phyloP scores from a whole-genome alignment of 1,140 invertebrate genomes.

The Macrostomum lignano region DNA sequence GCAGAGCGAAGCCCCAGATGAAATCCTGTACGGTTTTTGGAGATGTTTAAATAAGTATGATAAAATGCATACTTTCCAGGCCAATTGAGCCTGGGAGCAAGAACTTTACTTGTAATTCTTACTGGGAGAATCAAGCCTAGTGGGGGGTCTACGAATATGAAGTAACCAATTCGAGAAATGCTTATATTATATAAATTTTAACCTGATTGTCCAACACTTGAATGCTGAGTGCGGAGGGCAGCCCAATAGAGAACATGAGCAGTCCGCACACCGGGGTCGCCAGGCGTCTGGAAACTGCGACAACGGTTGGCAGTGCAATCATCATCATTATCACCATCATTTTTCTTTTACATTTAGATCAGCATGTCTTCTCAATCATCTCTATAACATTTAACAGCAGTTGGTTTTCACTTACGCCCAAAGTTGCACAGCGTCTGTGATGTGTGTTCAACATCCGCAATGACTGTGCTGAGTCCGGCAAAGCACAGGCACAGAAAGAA shows the following conservation, averaged over 20 bases:
- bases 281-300: too few species aligned
- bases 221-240: too few species aligned
- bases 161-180: conserved; percentile 10
- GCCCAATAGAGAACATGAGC: too few species aligned
- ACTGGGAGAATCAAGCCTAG: background rate
- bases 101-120: background rate
- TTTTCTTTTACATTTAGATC: too few species aligned
- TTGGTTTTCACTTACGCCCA: too few species aligned
- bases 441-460: conserved; percentile 13
- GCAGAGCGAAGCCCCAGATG: conserved; percentile 16
- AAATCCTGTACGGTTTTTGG: conserved; percentile 12
- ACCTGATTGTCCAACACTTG: too few species aligned
- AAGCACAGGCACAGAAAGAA: conserved; percentile 15
- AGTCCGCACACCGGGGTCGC: too few species aligned
- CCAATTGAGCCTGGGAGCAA: background rate
- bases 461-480: conserved; percentile 14
- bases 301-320: too few species aligned
- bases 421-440: conserved; percentile 14
- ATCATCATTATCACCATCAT: too few species aligned
- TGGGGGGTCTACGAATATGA: background rate
- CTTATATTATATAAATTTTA: background rate
- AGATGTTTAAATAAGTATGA: background rate
- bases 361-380: too few species aligned
- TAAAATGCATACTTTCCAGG: background rate
- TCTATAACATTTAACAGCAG: too few species aligned